A percentile compares a stretch with the other conserved stretches of the same genome.
Conservation (phyloP, 2,888 invertebrate genomes). For the Epistrophe eligans region DNA sequence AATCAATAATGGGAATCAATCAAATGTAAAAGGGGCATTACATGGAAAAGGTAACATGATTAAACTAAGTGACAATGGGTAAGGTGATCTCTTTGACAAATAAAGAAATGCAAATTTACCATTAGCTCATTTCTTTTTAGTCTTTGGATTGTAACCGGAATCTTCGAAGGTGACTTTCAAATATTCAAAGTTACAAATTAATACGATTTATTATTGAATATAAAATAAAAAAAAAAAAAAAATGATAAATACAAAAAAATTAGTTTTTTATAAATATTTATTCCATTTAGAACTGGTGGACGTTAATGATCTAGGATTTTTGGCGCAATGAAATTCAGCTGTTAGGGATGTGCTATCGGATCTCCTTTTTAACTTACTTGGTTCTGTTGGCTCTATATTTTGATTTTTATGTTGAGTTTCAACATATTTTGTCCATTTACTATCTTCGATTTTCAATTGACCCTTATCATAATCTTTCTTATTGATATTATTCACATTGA, state of each 20-base stretch:
- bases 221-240: background rate
- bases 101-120: conserved; percentile 1
- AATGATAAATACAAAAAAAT: background rate
- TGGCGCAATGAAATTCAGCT: background rate
- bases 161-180: conserved; percentile 81
- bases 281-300: conserved; percentile 50
- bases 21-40: conserved; percentile 79
- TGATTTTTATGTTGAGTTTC: background rate
- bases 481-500: background rate
- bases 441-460: background rate
- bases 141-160: conserved; percentile 82
- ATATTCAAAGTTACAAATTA: conserved; percentile 79
- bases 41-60: conserved; percentile 82
- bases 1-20: conserved; percentile 79
- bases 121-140: conserved; percentile 76
- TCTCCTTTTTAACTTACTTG: conserved; percentile 36
- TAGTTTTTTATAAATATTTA: conserved; percentile 22
- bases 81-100: conserved; percentile 43
- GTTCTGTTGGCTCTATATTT: background rate
- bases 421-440: conserved; percentile 42
- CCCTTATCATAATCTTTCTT: background rate
- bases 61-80: conserved; percentile 82
- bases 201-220: background rate
- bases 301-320: background rate
- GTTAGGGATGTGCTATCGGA: background rate